Evolutionary conservation across 2,888 invertebrate genomes (phyloP).

Genomic region (Parelbella ahira): DNA sequence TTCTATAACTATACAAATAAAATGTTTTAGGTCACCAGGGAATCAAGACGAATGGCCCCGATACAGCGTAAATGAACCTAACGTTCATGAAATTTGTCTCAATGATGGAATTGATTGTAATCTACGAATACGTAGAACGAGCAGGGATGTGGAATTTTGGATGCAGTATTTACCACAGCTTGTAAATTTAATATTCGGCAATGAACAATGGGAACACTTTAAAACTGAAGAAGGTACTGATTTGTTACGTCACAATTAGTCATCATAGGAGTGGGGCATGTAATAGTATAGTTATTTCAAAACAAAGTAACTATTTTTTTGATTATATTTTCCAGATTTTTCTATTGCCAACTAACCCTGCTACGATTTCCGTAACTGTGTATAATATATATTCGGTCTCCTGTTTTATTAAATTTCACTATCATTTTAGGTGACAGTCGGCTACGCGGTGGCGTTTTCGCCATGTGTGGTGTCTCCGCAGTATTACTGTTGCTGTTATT

Average conservation of each 20-base stretch:
- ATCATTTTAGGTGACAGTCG: constrained; percentile 55
- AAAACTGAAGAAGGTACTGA: constrained; percentile 49
- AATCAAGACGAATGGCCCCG: constrained; percentile 81
- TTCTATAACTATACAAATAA: too few relatives aligned
- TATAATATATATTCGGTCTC: too few relatives aligned
- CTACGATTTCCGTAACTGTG: too few relatives aligned
- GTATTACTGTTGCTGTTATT: constrained; percentile 56
- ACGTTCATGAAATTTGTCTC: constrained; percentile 68
- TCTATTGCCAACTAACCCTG: too few relatives aligned
- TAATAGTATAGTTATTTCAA: too few relatives aligned
- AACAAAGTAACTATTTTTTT: too few relatives aligned
- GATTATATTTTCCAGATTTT: too few relatives aligned
- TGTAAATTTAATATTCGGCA: constrained; percentile 38
- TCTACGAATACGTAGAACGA: constrained; percentile 35
- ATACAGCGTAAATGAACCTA: constrained; percentile 74
- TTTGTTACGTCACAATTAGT: too few relatives aligned
- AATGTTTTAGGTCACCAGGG: constrained; percentile 75
- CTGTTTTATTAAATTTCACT: too few relatives aligned
- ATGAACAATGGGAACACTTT: constrained; percentile 52
- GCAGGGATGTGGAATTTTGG: constrained; percentile 61
- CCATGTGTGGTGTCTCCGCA: constrained; percentile 79
- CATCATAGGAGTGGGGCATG: too few relatives aligned
- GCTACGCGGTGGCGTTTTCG: constrained; percentile 82
- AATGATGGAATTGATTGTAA: constrained; percentile 32
- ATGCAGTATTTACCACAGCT: constrained; percentile 67